A percentile compares a stretch with the other conserved stretches of the same genome.
phyloP scores from a whole-genome alignment of 2,888 invertebrate species.

The Phyto melanocephala region DNA sequence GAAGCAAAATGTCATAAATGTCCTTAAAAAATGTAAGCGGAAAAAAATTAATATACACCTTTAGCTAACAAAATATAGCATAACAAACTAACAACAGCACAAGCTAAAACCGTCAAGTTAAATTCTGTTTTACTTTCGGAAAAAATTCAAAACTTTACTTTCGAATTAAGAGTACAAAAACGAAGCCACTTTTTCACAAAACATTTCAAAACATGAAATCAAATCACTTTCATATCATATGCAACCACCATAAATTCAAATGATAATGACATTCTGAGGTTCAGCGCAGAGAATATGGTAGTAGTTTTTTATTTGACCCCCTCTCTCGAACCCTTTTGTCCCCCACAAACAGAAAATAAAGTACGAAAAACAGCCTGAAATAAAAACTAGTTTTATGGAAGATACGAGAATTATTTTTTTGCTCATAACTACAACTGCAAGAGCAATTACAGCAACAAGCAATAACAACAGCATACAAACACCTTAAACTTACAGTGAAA shows the following conservation, averaged over 20 bases:
- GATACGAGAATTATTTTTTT: conserved; percentile 35
- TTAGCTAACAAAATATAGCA: not conserved
- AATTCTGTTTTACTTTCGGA: not conserved
- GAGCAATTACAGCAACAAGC: conserved; percentile 33
- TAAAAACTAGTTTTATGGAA: conserved; percentile 40
- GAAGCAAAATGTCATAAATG: conserved; percentile 25
- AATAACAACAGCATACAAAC: conserved; percentile 37
- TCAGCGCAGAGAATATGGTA: conserved; percentile 79
- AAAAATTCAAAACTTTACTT: not conserved
- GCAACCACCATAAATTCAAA: conserved; percentile 45
- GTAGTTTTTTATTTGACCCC: conserved; percentile 77
- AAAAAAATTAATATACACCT: conserved; percentile 19
- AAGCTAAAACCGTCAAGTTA: not conserved
- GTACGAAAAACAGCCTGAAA: conserved; percentile 2
- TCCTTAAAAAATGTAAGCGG: not conserved
- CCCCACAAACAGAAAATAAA: conserved; percentile 21
- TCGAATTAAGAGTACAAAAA: not conserved
- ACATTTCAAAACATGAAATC: conserved; percentile 26
- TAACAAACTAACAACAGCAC: conserved; percentile 2
- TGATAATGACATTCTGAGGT: conserved; percentile 71
- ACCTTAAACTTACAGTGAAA: conserved; percentile 24
- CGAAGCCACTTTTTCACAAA: conserved; percentile 9
- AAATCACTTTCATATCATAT: conserved; percentile 29
- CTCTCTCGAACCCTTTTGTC: conserved; percentile 10
- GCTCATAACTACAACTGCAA: conserved; percentile 48